Evolutionary conservation across 2,888 invertebrate species (phyloP), one percentile per base, ranked within the genome.

Genomic region (Seira sanloemensis): DNA sequence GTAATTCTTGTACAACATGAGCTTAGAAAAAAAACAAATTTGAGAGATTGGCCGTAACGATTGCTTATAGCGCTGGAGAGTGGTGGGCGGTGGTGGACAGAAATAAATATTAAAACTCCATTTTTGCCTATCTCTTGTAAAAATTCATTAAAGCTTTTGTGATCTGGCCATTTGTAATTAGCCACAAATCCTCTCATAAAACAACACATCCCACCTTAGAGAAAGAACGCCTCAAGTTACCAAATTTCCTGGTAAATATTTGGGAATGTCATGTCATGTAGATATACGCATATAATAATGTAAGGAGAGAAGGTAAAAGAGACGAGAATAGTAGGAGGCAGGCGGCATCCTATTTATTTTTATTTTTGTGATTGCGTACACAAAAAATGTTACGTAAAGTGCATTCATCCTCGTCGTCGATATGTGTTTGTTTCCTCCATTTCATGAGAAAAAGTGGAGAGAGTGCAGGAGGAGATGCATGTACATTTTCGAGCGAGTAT

Each of bases 341-440:
- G 37, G 37, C 37, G 37, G 37, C 37, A 37, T 4, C 4, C 5
- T n/a, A 4, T 37, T 37, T 37, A 37, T 37, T 37, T 37, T 37
- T 12, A 12, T 37, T 37, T 37, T 37, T 37, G 37, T 37, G 50
- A n/a, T n/a, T n/a, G 50, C 2, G 50, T 7, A 12, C 2, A 62
- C 16, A 62, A 62, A 62, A 62, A 62, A 62, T 62, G 62, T 21
- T 62, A 21, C n/a, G 7, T 62, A 62, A 62, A 62, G 62, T 62
- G 62, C 62, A 62, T 62, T 62, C 21, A 62, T 68, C 37, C 26
- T 18, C 16, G n/a, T 2, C 18, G n/a, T n/a, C n/a, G n/a, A n/a
- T n/a, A n/a, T n/a, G n/a, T n/a, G n/a, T n/a, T n/a, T n/a, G 16
- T 25, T 68, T 37, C 1, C 68, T 16, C 68, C 26, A 21, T 23